These are phyloP conservation scores for Alectura lathami DNA, from an alignment of 2,113 vertebrate genomes.

Conservation along the genomic window DNA sequence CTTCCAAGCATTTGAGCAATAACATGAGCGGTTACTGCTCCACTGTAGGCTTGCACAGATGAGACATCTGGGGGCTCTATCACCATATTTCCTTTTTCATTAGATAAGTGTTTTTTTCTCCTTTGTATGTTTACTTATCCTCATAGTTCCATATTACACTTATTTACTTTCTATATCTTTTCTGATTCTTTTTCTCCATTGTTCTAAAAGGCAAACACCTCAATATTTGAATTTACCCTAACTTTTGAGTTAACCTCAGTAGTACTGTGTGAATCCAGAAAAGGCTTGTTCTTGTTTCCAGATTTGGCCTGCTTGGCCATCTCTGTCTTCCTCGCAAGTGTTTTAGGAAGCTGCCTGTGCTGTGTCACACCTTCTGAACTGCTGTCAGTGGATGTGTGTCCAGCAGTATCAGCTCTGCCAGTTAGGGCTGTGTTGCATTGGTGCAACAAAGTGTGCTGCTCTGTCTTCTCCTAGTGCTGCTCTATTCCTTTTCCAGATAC, in stretches of 20 bases:
- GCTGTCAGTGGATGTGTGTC: not conserved
- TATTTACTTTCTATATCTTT: not conserved
- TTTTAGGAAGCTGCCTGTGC: not conserved
- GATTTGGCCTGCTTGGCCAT: not conserved
- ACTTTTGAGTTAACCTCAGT: not conserved
- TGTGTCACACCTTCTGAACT: not conserved
- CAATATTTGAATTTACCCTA: not conserved
- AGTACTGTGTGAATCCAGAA: not conserved
- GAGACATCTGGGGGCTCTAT: not conserved
- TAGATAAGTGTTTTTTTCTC: not conserved
- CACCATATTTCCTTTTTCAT: not conserved
- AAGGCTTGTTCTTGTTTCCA: not conserved
- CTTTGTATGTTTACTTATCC: not conserved
- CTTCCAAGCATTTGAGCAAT: not conserved
- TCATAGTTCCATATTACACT: not conserved
- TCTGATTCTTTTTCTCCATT: not conserved
- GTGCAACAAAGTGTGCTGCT: not conserved
- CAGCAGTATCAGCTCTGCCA: not conserved
- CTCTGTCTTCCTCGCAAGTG: not conserved
- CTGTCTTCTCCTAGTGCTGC: not conserved
- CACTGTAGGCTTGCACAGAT: not conserved
- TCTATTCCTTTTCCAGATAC: not conserved
- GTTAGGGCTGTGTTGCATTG: not conserved
- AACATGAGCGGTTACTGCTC: fast-evolving
- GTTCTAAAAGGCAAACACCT: not conserved